phyloP scores from a whole-genome alignment of 2,888 invertebrate genomes.

The Scaptomyza polygonia region DNA sequence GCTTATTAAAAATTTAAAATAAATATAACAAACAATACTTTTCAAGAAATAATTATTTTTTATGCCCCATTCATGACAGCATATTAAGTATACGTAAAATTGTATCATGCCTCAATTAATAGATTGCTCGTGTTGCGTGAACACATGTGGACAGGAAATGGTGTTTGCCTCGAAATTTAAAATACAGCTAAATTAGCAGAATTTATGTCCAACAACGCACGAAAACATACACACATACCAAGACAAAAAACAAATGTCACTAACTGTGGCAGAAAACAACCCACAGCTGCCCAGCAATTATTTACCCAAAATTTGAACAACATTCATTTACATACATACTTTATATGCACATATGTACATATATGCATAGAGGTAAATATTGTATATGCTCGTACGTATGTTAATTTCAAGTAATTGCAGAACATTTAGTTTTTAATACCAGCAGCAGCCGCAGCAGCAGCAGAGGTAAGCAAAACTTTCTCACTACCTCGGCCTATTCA shows the following conservation, averaged over 20 bases:
- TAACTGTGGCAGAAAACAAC: neutral
- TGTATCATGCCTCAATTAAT: neutral
- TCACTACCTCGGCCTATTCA: neutral
- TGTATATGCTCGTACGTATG: slow-evolving; percentile 40
- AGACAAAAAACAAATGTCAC: neutral
- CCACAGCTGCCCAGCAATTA: neutral
- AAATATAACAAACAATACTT: too few relatives aligned
- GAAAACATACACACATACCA: neutral
- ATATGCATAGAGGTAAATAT: slow-evolving; percentile 23
- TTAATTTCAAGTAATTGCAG: slow-evolving; percentile 69
- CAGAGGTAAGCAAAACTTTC: slow-evolving; percentile 28
- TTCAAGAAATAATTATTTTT: too few relatives aligned
- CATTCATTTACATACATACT: neutral
- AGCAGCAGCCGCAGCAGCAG: slow-evolving; percentile 21
- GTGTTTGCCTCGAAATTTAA: neutral
- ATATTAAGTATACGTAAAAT: neutral
- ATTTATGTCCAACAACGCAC: too few relatives aligned
- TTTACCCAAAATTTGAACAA: slow-evolving; percentile 6
- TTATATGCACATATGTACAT: neutral
- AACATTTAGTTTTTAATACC: slow-evolving; percentile 62
- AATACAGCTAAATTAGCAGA: neutral
- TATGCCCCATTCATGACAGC: too few relatives aligned
- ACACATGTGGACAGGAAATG: neutral
- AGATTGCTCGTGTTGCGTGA: neutral
- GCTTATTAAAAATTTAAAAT: neutral